Conservation (phyloP, 2,888 invertebrate genomes). For the Taphrorychus bicolor region DNA sequence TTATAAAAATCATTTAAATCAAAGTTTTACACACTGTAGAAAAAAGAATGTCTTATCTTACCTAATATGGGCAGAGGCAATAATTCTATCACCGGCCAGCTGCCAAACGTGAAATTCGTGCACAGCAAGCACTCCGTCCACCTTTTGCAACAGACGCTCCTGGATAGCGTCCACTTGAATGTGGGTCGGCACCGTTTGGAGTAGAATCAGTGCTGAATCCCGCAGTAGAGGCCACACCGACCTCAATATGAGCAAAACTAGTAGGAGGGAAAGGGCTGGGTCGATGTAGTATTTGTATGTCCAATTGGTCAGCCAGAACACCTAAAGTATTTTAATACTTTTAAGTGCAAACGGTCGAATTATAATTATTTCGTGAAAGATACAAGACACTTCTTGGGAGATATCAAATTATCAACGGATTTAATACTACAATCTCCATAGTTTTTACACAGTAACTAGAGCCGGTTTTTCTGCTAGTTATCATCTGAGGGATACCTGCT, state of each 20-base stretch:
- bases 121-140: slow-evolving; percentile 93
- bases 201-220: slow-evolving; percentile 92
- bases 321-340: no score
- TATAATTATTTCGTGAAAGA: no score
- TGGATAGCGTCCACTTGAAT: slow-evolving; percentile 95
- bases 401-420: no score
- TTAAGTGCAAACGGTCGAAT: no score
- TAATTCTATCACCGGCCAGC: slow-evolving; percentile 93
- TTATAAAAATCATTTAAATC: no score
- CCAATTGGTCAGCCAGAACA: slow-evolving; percentile 83
- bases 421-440: no score
- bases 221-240: slow-evolving; percentile 92
- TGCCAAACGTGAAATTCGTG: slow-evolving; percentile 99
- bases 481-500: no score
- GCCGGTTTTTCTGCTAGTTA: no score
- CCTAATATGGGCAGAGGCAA: slow-evolving; percentile 97
- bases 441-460: no score
- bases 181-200: slow-evolving; percentile 98
- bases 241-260: slow-evolving; percentile 85
- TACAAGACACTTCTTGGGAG: no score
- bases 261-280: slow-evolving; percentile 88
- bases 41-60: slow-evolving; percentile 48
- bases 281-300: slow-evolving; percentile 87
- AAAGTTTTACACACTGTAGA: neutral
- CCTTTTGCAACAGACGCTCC: slow-evolving; percentile 83